These are phyloP conservation scores for Minunthozetes semirufus DNA, from an alignment of 2,888 invertebrate genomes.

Conservation along the genomic window DNA sequence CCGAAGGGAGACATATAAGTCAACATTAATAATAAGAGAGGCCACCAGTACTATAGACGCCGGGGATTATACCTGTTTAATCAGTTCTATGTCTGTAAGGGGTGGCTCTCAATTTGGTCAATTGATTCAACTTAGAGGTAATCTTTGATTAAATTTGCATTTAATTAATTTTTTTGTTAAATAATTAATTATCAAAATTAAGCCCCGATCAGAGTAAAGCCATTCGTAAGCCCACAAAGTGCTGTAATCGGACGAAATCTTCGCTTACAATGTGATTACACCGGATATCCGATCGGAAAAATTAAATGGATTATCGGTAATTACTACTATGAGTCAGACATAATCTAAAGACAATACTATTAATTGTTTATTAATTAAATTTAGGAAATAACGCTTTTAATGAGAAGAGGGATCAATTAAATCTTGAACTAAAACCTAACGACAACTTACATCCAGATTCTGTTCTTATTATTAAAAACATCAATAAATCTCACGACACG, in stretches of 20 bases:
- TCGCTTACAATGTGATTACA: conserved; percentile 19
- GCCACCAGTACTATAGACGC: conserved; percentile 29
- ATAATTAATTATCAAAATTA: neutral
- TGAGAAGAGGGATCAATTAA: neutral
- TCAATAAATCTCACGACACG: neutral
- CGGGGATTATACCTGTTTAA: conserved; percentile 28
- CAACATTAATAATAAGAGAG: conserved; percentile 8
- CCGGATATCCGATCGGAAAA: conserved; percentile 31
- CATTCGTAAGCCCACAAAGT: conserved; percentile 15
- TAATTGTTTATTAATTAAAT: too few species aligned
- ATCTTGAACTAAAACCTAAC: neutral
- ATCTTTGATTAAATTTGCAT: too few species aligned
- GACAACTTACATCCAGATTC: neutral
- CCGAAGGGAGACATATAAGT: neutral
- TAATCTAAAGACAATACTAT: neutral
- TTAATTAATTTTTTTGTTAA: neutral
- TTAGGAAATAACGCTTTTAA: neutral
- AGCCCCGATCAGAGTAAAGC: conserved; percentile 28
- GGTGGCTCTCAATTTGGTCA: conserved; percentile 33
- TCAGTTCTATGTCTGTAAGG: neutral
- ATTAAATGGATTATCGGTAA: conserved; percentile 32
- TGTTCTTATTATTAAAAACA: neutral
- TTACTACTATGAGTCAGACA: neutral
- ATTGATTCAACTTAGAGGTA: conserved; percentile 33
- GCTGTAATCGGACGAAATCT: neutral